These are phyloP conservation scores for Aphidius colemani DNA, from an alignment of 2,888 invertebrate species.

Conservation along the genomic window DNA sequence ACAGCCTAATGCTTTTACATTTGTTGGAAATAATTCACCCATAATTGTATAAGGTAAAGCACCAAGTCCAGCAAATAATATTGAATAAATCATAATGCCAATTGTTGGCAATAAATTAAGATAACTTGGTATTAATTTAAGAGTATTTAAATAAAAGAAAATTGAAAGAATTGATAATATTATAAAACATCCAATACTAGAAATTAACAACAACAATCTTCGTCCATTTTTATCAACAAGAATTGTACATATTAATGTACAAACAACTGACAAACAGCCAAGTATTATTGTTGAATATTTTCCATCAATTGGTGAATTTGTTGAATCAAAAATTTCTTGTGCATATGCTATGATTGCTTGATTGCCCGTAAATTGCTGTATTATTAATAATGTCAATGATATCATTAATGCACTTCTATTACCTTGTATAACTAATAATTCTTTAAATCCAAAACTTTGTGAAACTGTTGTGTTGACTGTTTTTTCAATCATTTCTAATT, in stretches of 20 bases:
- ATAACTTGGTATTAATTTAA: conserved; percentile 19
- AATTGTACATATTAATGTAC: conserved; percentile 22
- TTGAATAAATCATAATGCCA: conserved; percentile 34
- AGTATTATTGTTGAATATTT: conserved; percentile 39
- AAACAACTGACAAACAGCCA: conserved; percentile 34
- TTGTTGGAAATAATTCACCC: conserved; percentile 41
- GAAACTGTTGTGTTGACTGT: conserved; percentile 30
- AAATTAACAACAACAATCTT: conserved; percentile 34
- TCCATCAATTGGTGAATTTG: conserved; percentile 32
- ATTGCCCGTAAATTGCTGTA: conserved; percentile 34
- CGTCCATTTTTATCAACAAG: conserved; percentile 37
- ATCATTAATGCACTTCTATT: conserved; percentile 28
- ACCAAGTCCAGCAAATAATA: conserved; percentile 37
- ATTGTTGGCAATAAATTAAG: conserved; percentile 36
- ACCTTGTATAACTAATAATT: conserved; percentile 25
- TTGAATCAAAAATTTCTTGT: conserved; percentile 35
- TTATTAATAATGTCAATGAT: conserved; percentile 26
- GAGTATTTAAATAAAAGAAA: conserved; percentile 30
- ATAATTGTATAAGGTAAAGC: conserved; percentile 38
- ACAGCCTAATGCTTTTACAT: conserved; percentile 38
- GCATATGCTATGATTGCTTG: conserved; percentile 23
- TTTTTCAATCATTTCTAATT: conserved; percentile 32
- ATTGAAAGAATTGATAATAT: conserved; percentile 34
- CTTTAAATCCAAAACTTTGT: conserved; percentile 18
- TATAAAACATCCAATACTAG: conserved; percentile 28